Evolutionary conservation across 2,113 vertebrate genomes (phyloP), one percentile per base, ranked within the genome.

Genomic region (Ardeotis arabs): DNA sequence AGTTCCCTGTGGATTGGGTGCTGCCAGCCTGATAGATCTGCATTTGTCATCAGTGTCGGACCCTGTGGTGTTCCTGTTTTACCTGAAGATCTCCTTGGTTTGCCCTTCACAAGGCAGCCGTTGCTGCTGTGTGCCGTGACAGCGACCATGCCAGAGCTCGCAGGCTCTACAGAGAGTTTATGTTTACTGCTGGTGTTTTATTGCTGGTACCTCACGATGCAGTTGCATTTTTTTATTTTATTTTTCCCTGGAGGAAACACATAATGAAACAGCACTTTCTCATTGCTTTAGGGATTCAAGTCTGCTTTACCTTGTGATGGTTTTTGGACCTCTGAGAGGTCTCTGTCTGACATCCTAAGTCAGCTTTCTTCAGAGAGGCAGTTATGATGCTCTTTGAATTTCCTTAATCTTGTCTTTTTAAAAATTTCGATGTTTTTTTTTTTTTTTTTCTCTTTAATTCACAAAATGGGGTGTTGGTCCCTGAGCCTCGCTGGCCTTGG

Each of bases 1-100:
- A 1, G 6, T 16, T 55, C 56, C 62, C 73, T 3, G n/a, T 7
- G 78, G 68, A 28, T 0, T 35, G 72, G 12, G 28, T 0, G 2
- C 73, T 72, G 52, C 4, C 85, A 72, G 4, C 31, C 66, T 13
- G 67, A 13, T 5, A 47, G 84, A 41, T 52, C 33, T 45, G 24
- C 5, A 1, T 0, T 44, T 33, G 45, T 35, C 27, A 1, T 10
- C 31, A 2, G 0, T 4, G 2, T 1, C 18, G 3, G 50, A 13
- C 8, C 76, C 55, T 12, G 45, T 9, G 2, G 0, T 10, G 33
- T 12, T 44, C 55, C 66, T 29, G 15, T 28, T 22, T 8, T 19
- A 1, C 15, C 29, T 4, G 27, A 4, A 4, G 17, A 0, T 14
- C 39, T 72, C 84, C 73, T 59, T 2, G 28, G 18, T 5, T 21